These are phyloP conservation scores for Sebastes iracundus DNA, from an alignment of 2,797 vertebrate genomes.

Conservation along the genomic window DNA sequence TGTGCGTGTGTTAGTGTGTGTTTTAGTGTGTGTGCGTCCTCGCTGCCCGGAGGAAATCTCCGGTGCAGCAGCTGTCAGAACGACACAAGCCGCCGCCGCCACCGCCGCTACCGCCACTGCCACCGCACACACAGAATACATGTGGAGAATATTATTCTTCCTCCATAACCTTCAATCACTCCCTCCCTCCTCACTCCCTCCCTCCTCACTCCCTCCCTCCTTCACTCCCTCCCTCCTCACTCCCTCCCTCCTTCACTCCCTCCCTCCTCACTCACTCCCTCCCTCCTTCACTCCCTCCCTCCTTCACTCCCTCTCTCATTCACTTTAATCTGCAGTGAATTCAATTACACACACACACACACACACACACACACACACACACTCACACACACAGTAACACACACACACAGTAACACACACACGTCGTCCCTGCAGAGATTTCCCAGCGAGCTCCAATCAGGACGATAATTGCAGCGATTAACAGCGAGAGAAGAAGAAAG, in stretches of 20 bases:
- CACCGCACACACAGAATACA: conserved; percentile 14
- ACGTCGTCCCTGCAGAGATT: conserved; percentile 46
- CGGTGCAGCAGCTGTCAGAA: conserved; percentile 79
- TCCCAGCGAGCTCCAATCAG: conserved; percentile 64
- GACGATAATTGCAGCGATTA: conserved; percentile 72
- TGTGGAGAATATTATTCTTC: conserved; percentile 65
- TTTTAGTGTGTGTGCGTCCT: conserved; percentile 23
- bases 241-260: conserved; percentile 32
- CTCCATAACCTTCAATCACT: conserved; percentile 66
- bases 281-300: conserved; percentile 32
- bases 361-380: too few relatives aligned
- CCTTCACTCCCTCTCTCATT: conserved; percentile 29
- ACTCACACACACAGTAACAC: background rate
- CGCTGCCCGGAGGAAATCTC: conserved; percentile 75
- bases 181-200: conserved; percentile 21
- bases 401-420: background rate
- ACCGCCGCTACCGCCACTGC: background rate
- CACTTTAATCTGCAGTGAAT: conserved; percentile 68
- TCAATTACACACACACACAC: conserved; percentile 46
- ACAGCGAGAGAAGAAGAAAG: conserved; percentile 7
- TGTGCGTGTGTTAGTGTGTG: background rate
- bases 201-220: conserved; percentile 21
- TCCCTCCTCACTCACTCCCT: conserved; percentile 38
- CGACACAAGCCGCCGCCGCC: conserved; percentile 46
- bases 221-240: conserved; percentile 31